These are phyloP conservation scores for Orchesella flavescens DNA, from an alignment of 2,888 invertebrate species.

Conservation along the genomic window DNA sequence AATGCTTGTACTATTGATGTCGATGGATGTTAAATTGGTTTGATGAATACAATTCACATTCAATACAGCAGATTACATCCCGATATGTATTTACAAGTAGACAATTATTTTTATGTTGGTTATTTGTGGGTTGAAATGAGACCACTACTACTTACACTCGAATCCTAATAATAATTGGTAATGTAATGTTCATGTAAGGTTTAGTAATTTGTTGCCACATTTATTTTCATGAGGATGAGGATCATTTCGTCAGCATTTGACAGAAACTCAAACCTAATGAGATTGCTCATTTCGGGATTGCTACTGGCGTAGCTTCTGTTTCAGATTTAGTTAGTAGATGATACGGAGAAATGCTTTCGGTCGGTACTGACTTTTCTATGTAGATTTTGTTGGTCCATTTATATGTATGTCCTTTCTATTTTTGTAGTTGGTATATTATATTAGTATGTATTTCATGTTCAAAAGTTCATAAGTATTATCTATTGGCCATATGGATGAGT, in stretches of 20 bases:
- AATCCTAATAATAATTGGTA: not conserved
- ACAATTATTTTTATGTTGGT: too few species aligned
- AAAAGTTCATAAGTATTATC: conserved; percentile 18
- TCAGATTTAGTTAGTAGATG: too few species aligned
- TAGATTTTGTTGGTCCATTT: too few species aligned
- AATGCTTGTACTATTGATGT: conserved; percentile 5
- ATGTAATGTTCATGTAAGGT: conserved; percentile 32
- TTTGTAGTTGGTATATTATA: too few species aligned
- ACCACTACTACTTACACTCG: too few species aligned
- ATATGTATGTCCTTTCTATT: too few species aligned
- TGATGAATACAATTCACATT: too few species aligned
- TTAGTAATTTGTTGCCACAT: conserved; percentile 58
- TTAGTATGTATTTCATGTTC: not conserved
- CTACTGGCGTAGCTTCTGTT: conserved; percentile 25
- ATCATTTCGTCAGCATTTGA: not conserved
- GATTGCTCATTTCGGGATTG: conserved; percentile 32
- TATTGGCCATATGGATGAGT: conserved; percentile 54
- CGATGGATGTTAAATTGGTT: not conserved
- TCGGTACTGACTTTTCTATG: not conserved
- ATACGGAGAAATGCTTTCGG: not conserved
- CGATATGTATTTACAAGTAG: too few species aligned
- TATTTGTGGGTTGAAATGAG: too few species aligned
- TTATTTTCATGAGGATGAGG: conserved; percentile 52
- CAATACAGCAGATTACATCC: too few species aligned
- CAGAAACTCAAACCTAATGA: conserved; percentile 17